Percentiles rank a stretch among this genome's conserved stretches.
Conservation (phyloP, 2,888 invertebrate species). For the Prosopocoilus inquinatus region DNA sequence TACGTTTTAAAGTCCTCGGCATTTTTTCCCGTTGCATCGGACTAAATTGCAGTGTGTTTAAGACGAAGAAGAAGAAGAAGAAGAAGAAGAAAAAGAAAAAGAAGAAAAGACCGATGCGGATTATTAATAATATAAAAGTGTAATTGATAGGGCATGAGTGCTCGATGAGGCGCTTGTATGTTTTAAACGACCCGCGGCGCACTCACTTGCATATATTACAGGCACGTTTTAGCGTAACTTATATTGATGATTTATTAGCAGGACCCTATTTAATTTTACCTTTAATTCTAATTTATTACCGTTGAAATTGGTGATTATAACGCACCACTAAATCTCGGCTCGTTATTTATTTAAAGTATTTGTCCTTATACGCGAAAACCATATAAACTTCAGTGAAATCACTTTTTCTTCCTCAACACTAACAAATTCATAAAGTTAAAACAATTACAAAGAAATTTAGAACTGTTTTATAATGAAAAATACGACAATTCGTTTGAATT, state of each 20-base stretch:
- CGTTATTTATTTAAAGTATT: conserved; percentile 2
- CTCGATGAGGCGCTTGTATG: conserved; percentile 20
- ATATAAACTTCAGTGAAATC: no score
- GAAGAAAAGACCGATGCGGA: conserved; percentile 5
- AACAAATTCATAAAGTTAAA: no score
- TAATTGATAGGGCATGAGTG: conserved; percentile 17
- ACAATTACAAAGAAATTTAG: no score
- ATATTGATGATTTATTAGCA: conserved; percentile 47
- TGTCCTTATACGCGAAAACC: background rate
- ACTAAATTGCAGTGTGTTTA: no score
- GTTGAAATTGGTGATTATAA: conserved; percentile 47
- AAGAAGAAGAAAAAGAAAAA: no score
- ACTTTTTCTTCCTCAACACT: no score
- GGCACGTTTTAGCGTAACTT: conserved; percentile 43
- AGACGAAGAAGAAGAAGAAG: no score
- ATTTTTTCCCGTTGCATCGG: no score
- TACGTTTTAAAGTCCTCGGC: no score
- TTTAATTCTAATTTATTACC: conserved; percentile 50
- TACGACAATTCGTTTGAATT: no score
- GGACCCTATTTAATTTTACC: conserved; percentile 47
- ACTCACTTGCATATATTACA: conserved; percentile 46
- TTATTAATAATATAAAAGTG: conserved; percentile 21
- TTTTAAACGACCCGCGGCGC: conserved; percentile 29
- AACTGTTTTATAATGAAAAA: no score
- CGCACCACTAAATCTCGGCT: conserved; percentile 26